A percentile compares a stretch with the other conserved stretches of the same genome.
Evolutionary conservation across 2,888 invertebrate genomes (phyloP).

Genomic region (Andrena minutula): DNA sequence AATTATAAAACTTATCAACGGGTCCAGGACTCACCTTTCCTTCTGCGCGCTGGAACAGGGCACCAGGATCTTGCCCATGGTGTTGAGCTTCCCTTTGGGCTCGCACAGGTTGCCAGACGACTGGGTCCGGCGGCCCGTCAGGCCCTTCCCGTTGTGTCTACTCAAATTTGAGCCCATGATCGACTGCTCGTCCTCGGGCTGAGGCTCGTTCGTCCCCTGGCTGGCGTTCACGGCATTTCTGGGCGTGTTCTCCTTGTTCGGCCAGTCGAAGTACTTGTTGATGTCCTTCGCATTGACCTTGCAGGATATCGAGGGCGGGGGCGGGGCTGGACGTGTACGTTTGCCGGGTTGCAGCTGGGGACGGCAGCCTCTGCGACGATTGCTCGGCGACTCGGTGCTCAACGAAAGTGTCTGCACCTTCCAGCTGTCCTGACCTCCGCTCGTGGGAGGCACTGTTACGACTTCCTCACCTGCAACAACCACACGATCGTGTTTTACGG

Average conservation of each 20-base stretch:
- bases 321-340: conserved; percentile 62
- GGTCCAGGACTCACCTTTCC: conserved; percentile 74
- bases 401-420: conserved; percentile 72
- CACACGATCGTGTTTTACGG: conserved; percentile 21
- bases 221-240: conserved; percentile 74
- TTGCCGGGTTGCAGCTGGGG: conserved; percentile 68
- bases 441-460: conserved; percentile 71
- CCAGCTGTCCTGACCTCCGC: conserved; percentile 74
- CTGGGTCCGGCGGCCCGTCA: conserved; percentile 90
- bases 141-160: conserved; percentile 90
- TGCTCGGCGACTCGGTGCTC: conserved; percentile 71
- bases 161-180: conserved; percentile 93
- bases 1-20: neutral
- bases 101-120: conserved; percentile 92
- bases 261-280: conserved; percentile 78
- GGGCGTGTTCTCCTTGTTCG: conserved; percentile 81
- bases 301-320: conserved; percentile 73
- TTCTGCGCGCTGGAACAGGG: conserved; percentile 81
- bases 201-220: conserved; percentile 34
- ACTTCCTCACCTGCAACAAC: conserved; percentile 81
- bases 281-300: conserved; percentile 79
- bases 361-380: conserved; percentile 72
- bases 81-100: conserved; percentile 82
- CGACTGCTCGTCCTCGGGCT: conserved; percentile 36
- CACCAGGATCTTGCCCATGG: conserved; percentile 81